These are phyloP conservation scores for Rhinophrynus dorsalis DNA, from an alignment of 2,797 vertebrate genomes.

Conservation along the genomic window DNA sequence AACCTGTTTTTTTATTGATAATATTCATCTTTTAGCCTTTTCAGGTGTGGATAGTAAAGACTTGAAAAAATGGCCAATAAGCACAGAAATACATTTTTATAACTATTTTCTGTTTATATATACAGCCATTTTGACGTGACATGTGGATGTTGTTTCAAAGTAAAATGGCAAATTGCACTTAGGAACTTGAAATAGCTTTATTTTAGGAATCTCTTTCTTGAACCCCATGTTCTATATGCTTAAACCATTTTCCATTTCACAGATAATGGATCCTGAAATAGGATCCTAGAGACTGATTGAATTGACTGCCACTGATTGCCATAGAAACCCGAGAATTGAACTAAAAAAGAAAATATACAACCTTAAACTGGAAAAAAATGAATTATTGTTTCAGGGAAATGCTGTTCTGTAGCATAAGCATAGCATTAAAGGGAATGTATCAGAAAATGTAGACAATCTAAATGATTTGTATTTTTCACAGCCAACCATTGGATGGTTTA, in stretches of 20 bases:
- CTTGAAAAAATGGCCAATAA: background rate
- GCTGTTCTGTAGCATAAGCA: no score
- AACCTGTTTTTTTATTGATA: no score
- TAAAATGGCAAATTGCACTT: constrained; percentile 7
- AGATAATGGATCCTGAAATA: constrained; percentile 31
- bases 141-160: background rate
- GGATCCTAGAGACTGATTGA: background rate
- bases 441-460: no score
- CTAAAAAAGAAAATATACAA: constrained; percentile 1
- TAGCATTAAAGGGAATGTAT: no score
- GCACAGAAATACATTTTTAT: background rate
- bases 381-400: no score
- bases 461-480: no score
- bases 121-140: background rate
- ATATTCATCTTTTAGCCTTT: background rate
- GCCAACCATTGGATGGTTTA: no score
- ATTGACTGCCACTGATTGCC: constrained; percentile 19
- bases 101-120: background rate
- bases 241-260: constrained; percentile 22
- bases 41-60: background rate
- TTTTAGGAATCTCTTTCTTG: constrained; percentile 16
- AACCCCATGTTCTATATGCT: constrained; percentile 6
- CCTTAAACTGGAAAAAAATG: no score
- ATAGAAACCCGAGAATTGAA: constrained; percentile 12
- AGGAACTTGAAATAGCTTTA: background rate